Percentiles rank a stretch among this genome's conserved stretches.
These are phyloP conservation scores for Dryobota labecula DNA, from an alignment of 2,888 invertebrate genomes.

Conservation along the genomic window DNA sequence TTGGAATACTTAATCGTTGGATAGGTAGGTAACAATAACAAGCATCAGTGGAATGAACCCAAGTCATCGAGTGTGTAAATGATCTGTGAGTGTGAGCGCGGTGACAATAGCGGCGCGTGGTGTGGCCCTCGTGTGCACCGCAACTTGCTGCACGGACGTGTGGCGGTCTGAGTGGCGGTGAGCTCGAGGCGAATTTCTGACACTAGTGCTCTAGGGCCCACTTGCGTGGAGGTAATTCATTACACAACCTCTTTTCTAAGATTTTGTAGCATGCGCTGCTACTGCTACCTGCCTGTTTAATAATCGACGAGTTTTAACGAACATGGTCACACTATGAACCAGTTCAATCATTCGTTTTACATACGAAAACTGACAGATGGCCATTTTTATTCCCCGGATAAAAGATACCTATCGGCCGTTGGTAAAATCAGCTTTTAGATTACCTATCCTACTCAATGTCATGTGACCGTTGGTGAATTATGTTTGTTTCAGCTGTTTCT, in stretches of 20 bases:
- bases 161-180: not conserved
- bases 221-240: not conserved
- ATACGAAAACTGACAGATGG: not conserved
- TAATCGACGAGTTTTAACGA: not conserved
- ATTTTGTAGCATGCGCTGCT: not conserved
- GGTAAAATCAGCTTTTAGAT: not conserved
- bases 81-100: not conserved
- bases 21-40: not conserved
- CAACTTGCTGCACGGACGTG: not conserved
- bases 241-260: not conserved
- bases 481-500: not conserved
- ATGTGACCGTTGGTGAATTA: not conserved
- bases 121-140: not conserved
- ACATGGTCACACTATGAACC: not conserved
- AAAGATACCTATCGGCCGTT: not conserved
- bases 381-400: not conserved
- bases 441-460: not conserved
- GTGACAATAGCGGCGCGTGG: not conserved
- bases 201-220: not conserved
- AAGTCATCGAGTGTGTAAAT: not conserved
- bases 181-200: not conserved
- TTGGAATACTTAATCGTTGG: not conserved
- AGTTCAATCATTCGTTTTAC: not conserved
- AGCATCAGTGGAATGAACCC: not conserved
- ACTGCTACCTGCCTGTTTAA: not conserved